Base-by-base conservation (phyloP, 2,888 invertebrate species). In the Balanococcus diminutus region DNA sequence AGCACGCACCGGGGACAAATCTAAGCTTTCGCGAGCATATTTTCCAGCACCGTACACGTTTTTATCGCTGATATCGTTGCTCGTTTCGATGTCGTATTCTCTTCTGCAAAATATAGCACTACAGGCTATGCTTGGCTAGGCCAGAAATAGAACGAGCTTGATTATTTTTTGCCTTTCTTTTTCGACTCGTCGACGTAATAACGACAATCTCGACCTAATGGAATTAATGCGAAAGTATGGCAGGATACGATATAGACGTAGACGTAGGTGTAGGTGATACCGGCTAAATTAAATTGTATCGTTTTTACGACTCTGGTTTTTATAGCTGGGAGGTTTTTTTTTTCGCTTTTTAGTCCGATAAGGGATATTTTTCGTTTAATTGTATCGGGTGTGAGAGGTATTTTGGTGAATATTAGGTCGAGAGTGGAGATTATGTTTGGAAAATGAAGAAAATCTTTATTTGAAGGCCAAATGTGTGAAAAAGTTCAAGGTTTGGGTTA, bases 11-110 rank as follows among this genome's bases (percentile, higher is more conserved):
- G 61, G 61, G 61, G 61, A 67, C 61, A 67, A 28, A 67, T 67
- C 61, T 67, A 67, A 67, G 61, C 61, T 67, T 67, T 67, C 61
- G 61, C 28, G 61, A 67, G 61, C 61, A 67, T 67, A 67, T 67
- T 67, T 67, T 28, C 14, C 61, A 11, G 5, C 28, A 11, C 61
- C 28, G 61, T 36, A 2, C 14, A 14, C 46, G 46, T 67, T 67
- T 67, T 28, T 51, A 51, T 51, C 51, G 51, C 19, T 51, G 51
- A 51, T n/a, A 51, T 51, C n/a, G 51, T 19, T 51, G 6, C 8
- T n/a, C n/a, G n/a, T n/a, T n/a, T n/a, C n/a, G n/a, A n/a, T n/a
- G n/a, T n/a, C n/a, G n/a, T n/a, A n/a, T n/a, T n/a, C n/a, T n/a
- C n/a, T n/a, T n/a, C n/a, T n/a, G n/a, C 19, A 4, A 5, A 51